Percentiles rank a stretch among this genome's conserved stretches.
Conservation (phyloP, 1,140 invertebrate species). For the Coboldia fuscipes region DNA sequence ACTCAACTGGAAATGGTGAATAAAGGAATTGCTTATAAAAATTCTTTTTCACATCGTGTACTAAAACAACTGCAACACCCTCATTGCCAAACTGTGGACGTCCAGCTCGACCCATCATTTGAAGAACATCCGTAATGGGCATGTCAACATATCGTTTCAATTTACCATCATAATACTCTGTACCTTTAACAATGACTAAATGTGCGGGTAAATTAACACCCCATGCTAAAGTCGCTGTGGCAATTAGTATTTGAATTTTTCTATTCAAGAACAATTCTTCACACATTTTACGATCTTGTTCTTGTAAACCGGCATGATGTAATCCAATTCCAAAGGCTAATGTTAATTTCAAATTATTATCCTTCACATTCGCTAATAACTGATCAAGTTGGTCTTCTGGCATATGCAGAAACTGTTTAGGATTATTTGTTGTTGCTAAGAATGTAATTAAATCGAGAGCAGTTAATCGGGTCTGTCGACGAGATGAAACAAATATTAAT, state of each 20-base stretch:
- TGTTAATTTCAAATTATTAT: constrained; percentile 82
- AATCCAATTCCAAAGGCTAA: constrained; percentile 95
- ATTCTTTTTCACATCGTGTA: constrained; percentile 96
- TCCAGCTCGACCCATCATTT: constrained; percentile 98
- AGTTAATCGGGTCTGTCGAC: constrained; percentile 90
- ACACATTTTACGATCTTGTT: constrained; percentile 72
- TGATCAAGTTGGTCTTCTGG: constrained; percentile 62
- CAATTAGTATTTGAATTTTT: constrained; percentile 95
- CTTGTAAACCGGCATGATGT: constrained; percentile 89
- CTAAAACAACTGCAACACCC: constrained; percentile 89
- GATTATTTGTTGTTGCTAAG: constrained; percentile 74
- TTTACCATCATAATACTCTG: constrained; percentile 97
- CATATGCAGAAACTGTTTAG: constrained; percentile 90
- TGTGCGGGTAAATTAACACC: constrained; percentile 84
- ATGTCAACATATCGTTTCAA: constrained; percentile 94
- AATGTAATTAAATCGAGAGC: constrained; percentile 91
- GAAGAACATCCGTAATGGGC: constrained; percentile 95
- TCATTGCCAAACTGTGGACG: constrained; percentile 85
- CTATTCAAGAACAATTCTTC: constrained; percentile 93
- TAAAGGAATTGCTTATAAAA: constrained; percentile 99
- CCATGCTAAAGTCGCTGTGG: constrained; percentile 95
- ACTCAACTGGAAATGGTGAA: constrained; percentile 98
- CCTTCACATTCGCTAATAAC: constrained; percentile 55
- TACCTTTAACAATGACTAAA: constrained; percentile 43
- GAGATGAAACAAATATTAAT: constrained; percentile 93